Percentiles rank a stretch among this genome's conserved stretches.
phyloP scores from a whole-genome alignment of 2,797 vertebrate genomes.

The Sitta carolinensis region DNA sequence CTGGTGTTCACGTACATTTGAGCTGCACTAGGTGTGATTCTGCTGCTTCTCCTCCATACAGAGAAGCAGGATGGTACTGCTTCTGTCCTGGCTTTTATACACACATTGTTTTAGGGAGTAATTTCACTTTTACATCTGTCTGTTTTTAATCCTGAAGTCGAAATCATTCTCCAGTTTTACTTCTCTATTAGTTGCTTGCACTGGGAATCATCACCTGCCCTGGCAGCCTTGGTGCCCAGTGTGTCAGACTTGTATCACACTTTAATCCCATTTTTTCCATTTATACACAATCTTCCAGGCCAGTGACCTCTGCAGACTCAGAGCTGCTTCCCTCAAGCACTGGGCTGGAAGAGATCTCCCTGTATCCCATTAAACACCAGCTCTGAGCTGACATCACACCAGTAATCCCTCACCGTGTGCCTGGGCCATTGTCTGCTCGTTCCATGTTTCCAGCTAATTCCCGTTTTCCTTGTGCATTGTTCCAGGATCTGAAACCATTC shows the following conservation, averaged over 20 bases:
- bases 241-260: not conserved
- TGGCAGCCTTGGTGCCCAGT: not conserved
- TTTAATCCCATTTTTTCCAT: not conserved
- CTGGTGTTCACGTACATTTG: not conserved
- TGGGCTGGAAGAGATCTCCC: not conserved
- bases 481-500: not conserved
- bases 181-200: not conserved
- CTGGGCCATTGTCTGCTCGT: not conserved
- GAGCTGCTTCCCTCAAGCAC: not conserved
- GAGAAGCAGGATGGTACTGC: not conserved
- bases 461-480: fast-evolving
- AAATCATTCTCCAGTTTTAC: not conserved
- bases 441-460: not conserved
- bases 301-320: not conserved
- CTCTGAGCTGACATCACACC: not conserved
- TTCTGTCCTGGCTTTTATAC: not conserved
- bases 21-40: not conserved
- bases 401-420: not conserved
- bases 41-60: not conserved
- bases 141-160: not conserved
- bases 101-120: not conserved
- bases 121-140: not conserved
- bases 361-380: not conserved
- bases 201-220: not conserved
- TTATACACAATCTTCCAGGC: not conserved